phyloP scores from a whole-genome alignment of 2,797 vertebrate species.

The Megaceryle alcyon region DNA sequence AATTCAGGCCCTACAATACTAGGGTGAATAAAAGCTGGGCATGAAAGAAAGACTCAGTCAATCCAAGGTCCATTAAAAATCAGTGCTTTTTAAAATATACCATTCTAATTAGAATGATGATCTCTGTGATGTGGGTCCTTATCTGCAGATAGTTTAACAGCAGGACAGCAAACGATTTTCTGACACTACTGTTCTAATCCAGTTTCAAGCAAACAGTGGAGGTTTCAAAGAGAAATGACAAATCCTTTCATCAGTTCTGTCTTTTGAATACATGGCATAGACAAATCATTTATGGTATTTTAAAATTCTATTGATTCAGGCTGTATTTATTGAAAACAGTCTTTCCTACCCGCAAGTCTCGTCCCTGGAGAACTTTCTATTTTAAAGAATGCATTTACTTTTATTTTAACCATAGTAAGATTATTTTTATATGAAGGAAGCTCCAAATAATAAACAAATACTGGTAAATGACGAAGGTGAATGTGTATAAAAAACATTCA shows the following conservation, averaged over 20 bases:
- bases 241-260: not conserved
- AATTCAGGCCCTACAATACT: not conserved
- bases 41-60: not conserved
- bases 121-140: not conserved
- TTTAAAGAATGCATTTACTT: conserved; percentile 24
- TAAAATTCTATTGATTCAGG: not conserved
- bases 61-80: not conserved
- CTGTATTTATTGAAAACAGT: conserved; percentile 9
- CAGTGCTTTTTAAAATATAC: not conserved
- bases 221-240: not conserved
- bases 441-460: conserved; percentile 15
- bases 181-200: not conserved
- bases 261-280: not conserved
- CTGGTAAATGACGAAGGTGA: conserved; percentile 16
- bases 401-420: conserved; percentile 20
- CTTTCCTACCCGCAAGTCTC: not conserved
- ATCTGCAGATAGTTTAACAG: not conserved
- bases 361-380: not conserved
- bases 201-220: not conserved
- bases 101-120: not conserved
- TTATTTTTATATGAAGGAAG: conserved; percentile 4
- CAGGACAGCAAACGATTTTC: not conserved
- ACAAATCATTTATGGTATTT: not conserved
- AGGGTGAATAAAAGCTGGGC: not conserved
- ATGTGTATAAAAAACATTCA: not conserved